phyloP scores from a whole-genome alignment of 2,797 vertebrate species.

The Tiaroga cobitis region DNA sequence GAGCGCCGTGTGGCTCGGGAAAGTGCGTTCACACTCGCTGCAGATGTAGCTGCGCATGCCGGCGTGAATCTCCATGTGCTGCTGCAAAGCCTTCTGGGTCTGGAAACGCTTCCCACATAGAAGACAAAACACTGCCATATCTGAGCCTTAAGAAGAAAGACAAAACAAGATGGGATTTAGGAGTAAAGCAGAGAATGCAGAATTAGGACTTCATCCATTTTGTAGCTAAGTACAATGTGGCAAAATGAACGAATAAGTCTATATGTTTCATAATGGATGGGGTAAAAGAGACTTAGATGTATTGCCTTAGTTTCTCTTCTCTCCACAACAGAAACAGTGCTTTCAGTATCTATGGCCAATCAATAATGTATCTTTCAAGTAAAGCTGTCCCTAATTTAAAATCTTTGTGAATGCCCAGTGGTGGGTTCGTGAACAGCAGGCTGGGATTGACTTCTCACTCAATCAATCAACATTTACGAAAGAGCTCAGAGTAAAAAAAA shows the following conservation, averaged over 20 bases:
- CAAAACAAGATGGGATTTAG: neutral
- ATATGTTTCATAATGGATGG: neutral
- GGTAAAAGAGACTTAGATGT: neutral
- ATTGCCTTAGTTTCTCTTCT: conserved; percentile 18
- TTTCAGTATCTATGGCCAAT: conserved; percentile 57
- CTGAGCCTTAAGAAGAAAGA: conserved; percentile 82
- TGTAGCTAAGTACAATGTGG: neutral
- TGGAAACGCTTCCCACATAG: conserved; percentile 98
- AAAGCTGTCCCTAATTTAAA: conserved; percentile 68
- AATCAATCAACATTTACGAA: conserved; percentile 65
- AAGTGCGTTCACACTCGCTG: conserved; percentile 97
- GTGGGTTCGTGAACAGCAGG: conserved; percentile 63
- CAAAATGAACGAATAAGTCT: conserved; percentile 14
- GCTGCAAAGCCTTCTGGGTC: conserved; percentile 97
- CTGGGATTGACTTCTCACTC: conserved; percentile 58
- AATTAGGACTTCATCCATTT: conserved; percentile 18
- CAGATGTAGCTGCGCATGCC: conserved; percentile 98
- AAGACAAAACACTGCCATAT: conserved; percentile 99
- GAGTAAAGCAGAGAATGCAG: conserved; percentile 1
- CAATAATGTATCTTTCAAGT: conserved; percentile 64
- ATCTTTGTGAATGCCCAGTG: conserved; percentile 63
- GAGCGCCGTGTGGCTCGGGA: conserved; percentile 98
- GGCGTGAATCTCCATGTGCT: conserved; percentile 99
- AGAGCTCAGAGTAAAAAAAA: conserved; percentile 49
- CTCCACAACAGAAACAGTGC: conserved; percentile 20